A percentile compares a stretch with the other conserved stretches of the same genome.
These are phyloP conservation scores for Heliconius ismenius DNA, from an alignment of 2,888 invertebrate genomes.

Conservation along the genomic window DNA sequence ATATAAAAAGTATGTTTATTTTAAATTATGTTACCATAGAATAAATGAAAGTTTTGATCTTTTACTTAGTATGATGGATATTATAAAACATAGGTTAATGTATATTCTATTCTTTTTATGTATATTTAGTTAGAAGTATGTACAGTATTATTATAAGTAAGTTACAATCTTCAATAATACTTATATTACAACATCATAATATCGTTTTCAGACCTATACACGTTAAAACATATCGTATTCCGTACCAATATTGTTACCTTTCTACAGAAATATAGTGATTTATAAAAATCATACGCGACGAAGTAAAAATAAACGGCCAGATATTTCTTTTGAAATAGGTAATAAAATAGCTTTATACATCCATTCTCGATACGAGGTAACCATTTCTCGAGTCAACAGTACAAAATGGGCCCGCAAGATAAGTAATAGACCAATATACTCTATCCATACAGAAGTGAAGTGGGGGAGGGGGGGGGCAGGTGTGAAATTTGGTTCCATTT, in stretches of 20 bases:
- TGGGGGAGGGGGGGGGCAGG: constrained; percentile 43
- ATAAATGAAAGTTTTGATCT: no score
- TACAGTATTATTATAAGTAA: not conserved
- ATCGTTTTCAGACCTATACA: not conserved
- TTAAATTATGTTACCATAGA: no score
- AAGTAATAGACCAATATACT: constrained; percentile 61
- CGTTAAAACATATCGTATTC: not conserved
- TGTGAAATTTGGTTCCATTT: constrained; percentile 56
- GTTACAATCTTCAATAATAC: not conserved
- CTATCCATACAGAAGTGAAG: constrained; percentile 50
- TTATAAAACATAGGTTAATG: no score
- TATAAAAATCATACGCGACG: constrained; percentile 34
- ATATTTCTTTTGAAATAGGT: constrained; percentile 42
- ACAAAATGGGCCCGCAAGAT: constrained; percentile 53
- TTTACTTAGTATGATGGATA: no score
- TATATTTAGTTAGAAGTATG: no score
- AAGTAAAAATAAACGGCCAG: constrained; percentile 35
- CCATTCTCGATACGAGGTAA: constrained; percentile 38
- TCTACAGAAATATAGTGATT: constrained; percentile 1
- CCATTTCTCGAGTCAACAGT: constrained; percentile 48
- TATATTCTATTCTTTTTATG: no score
- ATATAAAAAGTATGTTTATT: not conserved
- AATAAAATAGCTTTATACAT: constrained; percentile 40
- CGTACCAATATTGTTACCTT: not conserved
- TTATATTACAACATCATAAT: not conserved